These are phyloP conservation scores for Calliopsis andreniformis DNA, from an alignment of 1,140 invertebrate genomes.

Conservation along the genomic window DNA sequence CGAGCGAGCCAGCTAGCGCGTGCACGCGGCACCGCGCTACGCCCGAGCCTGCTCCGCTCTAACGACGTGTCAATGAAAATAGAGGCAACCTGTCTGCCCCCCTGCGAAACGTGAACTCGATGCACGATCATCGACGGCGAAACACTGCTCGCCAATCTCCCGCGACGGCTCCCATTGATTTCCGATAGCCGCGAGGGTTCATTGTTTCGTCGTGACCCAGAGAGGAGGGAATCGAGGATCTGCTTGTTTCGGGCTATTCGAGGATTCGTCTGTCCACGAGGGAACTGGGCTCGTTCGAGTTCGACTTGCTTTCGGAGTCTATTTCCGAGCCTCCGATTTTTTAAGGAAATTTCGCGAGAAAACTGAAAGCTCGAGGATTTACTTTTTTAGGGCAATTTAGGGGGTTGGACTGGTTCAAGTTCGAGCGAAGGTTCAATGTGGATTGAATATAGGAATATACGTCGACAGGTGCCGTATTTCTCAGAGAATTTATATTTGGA, in stretches of 20 bases:
- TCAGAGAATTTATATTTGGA: not conserved
- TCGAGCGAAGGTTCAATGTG: too few relatives aligned
- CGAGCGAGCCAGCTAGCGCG: too few relatives aligned
- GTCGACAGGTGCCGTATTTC: not conserved
- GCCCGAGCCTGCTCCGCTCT: conserved; percentile 41
- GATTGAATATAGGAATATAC: not conserved
- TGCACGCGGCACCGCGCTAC: conserved; percentile 39
- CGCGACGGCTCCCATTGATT: not conserved
- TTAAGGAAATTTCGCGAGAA: too few relatives aligned
- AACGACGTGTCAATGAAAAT: conserved; percentile 65
- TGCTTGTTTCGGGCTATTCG: not conserved
- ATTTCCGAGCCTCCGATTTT: too few relatives aligned
- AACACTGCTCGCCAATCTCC: not conserved
- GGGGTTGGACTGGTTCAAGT: too few relatives aligned
- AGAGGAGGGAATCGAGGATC: not conserved
- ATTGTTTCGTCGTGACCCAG: not conserved
- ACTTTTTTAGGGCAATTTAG: not conserved
- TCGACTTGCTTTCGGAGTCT: too few relatives aligned
- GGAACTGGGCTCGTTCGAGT: too few relatives aligned
- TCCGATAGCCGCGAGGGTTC: not conserved
- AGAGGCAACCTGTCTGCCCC: conserved; percentile 53
- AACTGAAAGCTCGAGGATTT: too few relatives aligned
- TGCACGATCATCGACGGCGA: not conserved
- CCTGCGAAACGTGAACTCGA: conserved; percentile 12
- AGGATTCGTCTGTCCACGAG: not conserved